phyloP scores from a whole-genome alignment of 64 coral and sea anemone species.

The Stichodactyla mertensii region DNA sequence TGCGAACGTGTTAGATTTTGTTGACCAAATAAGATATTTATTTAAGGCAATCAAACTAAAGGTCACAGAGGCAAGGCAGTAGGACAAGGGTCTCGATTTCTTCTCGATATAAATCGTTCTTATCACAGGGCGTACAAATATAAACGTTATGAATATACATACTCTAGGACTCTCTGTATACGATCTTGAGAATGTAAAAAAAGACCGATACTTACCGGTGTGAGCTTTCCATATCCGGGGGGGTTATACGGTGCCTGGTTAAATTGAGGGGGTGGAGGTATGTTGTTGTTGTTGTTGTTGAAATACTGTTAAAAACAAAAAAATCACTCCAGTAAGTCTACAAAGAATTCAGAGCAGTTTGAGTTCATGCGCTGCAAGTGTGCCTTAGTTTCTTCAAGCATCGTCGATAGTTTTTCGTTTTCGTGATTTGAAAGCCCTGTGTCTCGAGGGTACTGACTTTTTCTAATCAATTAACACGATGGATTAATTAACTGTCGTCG shows the following conservation, averaged over 20 bases:
- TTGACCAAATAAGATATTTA: too few relatives aligned
- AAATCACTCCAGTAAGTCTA: neutral
- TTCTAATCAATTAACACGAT: neutral
- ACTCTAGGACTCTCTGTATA: too few relatives aligned
- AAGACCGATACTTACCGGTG: neutral
- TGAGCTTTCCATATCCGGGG: neutral
- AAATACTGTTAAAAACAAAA: neutral
- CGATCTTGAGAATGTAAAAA: too few relatives aligned
- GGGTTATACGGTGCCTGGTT: neutral
- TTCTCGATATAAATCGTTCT: too few relatives aligned
- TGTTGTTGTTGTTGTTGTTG: neutral
- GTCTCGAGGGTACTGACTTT: neutral
- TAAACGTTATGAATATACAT: too few relatives aligned
- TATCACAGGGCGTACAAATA: too few relatives aligned
- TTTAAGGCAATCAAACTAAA: too few relatives aligned
- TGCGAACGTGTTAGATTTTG: too few relatives aligned
- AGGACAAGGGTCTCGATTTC: too few relatives aligned
- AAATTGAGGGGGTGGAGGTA: neutral
- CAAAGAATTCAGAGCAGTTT: neutral
- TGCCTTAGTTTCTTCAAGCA: neutral
- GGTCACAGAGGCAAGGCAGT: too few relatives aligned
- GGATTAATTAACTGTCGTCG: too few relatives aligned
- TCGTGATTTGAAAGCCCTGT: neutral
- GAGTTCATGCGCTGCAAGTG: neutral
- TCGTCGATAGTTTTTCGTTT: neutral